Base-by-base conservation (phyloP, 2,797 vertebrate species). In the Anguilla marmorata region DNA sequence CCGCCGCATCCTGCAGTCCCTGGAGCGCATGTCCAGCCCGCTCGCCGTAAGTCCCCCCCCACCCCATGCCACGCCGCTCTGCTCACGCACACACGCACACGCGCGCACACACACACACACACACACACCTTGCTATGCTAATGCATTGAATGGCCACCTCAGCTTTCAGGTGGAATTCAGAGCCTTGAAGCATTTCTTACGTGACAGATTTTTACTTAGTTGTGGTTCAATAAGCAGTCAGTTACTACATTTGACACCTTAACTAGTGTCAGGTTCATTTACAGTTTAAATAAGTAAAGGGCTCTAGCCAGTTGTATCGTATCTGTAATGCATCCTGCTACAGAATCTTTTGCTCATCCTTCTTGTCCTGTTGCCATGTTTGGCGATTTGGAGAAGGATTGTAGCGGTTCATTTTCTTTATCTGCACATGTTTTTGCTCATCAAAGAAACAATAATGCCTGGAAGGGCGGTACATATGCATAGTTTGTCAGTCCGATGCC, bases 1-100 rank as follows among this genome's bases (percentile, higher is more conserved):
- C 0, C 96, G 98, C 24, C 97, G 98, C 86, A 99, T 99, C 93
- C 93, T 99, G 88, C 97, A 98, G 91, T 98, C 98, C 0, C 89
- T 99, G 94, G 99, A 99, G 94, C 97, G 97, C 93, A 99, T 99
- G 98, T 99, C 99, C 16, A 99, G 98, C 89, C 98, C 99, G 48
- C 95, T 99, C 88, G 97, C 97, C 90, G 99, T 99, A 94, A 97
- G 93, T 95, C 37, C 0, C 14, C 24, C 50, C 27, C 19, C 19
- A 11, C 63, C 63, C 63, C 3, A 21, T 1, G 58, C 58, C 58
- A 16, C 24, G 5, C 24, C 63, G 5, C 45, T 3, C 30, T 21
- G 33, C 33, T 16, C 3, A 0, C 30, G 9, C 27, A 11, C 9
- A 0, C 66, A 1, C 66, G 19, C 60, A 56, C 52, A 54, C 54